Evolutionary conservation across 2,888 invertebrate species (phyloP), one percentile per base, ranked within the genome.

Genomic region (Drymonia ruficornis): DNA sequence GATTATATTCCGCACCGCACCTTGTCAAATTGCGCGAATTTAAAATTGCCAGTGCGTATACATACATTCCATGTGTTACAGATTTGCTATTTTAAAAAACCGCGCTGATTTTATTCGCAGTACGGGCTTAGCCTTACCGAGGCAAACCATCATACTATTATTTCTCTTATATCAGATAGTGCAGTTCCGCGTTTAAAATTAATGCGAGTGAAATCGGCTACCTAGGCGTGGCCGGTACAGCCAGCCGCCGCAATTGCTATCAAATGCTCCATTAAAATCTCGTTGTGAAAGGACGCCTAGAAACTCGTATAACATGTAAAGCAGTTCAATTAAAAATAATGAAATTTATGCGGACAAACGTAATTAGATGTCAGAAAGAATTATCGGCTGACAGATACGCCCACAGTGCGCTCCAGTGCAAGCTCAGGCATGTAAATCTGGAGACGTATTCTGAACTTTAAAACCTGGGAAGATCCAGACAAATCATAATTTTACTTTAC

Each of bases 171-270:
- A 31, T 9, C 8, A 31, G 31, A 31, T 31, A 31, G 5, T 31
- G 11, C 9, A 31, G 53, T 51, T 57, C 49, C 47, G 23, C 4
- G 53, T 69, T 72, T 66, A 61, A 76, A 70, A 76, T 72, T 66
- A 77, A 72, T 65, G 61, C 56, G 45, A 67, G 77, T 70, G 77
- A 79, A 80, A 83, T 73, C 77, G 59, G 63, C 69, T 68, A 61
- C 67, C 59, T 63, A 72, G 86, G 86, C 77, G 84, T 76, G 83
- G 80, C 63, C 44, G 29, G 42, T 34, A 64, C 65, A 67, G 70
- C 64, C 56, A 65, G 64, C 60, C 60, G 53, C 53, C 52, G 62
- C 68, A 76, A 74, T 78, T 70, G 54, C 72, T 65, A 80, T 80
- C 78, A 78, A 75, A 74, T 70, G 63, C 69, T 64, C 59, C 63